Percentiles rank a stretch among this genome's conserved stretches.
These are phyloP conservation scores for Campaea margaritaria DNA, from an alignment of 2,888 invertebrate genomes.

Conservation along the genomic window DNA sequence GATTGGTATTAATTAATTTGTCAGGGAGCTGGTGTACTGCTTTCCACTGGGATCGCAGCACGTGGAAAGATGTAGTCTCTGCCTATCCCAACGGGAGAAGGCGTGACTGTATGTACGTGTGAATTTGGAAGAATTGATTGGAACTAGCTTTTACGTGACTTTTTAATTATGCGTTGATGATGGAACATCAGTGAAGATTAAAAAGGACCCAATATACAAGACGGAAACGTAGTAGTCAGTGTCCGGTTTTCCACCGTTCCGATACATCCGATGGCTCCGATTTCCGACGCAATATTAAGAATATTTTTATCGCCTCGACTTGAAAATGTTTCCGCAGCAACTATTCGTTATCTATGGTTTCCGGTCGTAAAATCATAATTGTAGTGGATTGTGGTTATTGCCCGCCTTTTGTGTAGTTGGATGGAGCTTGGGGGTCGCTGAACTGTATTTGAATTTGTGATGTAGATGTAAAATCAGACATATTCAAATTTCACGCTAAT, in stretches of 20 bases:
- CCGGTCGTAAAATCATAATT: slow-evolving; percentile 41
- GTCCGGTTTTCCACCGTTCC: slow-evolving; percentile 28
- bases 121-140: too few species aligned
- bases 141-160: too few species aligned
- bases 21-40: too few species aligned
- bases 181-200: background rate
- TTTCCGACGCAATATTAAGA: slow-evolving; percentile 23
- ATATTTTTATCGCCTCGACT: slow-evolving; percentile 30
- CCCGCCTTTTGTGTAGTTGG: slow-evolving; percentile 15
- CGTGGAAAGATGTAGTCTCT: too few species aligned
- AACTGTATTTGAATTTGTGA: slow-evolving; percentile 15
- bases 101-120: too few species aligned
- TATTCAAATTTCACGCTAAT: background rate
- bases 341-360: slow-evolving; percentile 4
- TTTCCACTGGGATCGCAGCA: too few species aligned
- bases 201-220: slow-evolving; percentile 4
- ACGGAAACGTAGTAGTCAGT: slow-evolving; percentile 19
- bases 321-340: slow-evolving; percentile 26
- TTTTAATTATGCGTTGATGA: too few species aligned
- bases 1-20: too few species aligned
- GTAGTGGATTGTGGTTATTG: slow-evolving; percentile 27
- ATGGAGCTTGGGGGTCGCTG: slow-evolving; percentile 19
- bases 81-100: too few species aligned
- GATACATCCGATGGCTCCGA: slow-evolving; percentile 2
- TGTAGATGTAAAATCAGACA: background rate